These are phyloP conservation scores for Bergia sp. DNA, from an alignment of 92 coral and sea anemone species.

Conservation along the genomic window DNA sequence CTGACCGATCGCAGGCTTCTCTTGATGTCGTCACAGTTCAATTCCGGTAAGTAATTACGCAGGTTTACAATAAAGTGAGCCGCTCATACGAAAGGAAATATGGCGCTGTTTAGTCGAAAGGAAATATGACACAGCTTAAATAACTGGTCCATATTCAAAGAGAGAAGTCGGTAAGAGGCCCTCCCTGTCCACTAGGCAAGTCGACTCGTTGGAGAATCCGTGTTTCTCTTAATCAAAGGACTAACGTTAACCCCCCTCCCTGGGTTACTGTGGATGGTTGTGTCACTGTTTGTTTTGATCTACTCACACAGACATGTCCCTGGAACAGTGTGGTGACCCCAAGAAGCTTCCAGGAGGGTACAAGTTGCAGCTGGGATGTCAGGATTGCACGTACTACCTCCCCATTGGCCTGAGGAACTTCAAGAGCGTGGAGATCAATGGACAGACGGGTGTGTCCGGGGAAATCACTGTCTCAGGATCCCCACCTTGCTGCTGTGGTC, in stretches of 20 bases:
- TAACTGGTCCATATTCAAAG: too few species aligned
- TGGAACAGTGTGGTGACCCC: constrained; percentile 68
- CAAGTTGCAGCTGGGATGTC: constrained; percentile 52
- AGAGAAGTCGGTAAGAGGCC: too few species aligned
- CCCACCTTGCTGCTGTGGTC: constrained; percentile 73
- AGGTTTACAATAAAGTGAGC: neutral
- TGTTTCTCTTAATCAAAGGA: too few species aligned
- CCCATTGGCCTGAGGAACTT: constrained; percentile 80
- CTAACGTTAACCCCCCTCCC: too few species aligned
- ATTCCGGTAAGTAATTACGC: constrained; percentile 39
- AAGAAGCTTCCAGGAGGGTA: constrained; percentile 88
- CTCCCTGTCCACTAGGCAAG: too few species aligned
- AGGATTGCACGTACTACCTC: constrained; percentile 76
- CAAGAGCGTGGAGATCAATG: constrained; percentile 80
- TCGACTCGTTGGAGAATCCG: too few species aligned
- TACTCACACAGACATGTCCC: constrained; percentile 56
- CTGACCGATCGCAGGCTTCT: constrained; percentile 79
- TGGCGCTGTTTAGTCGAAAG: too few species aligned
- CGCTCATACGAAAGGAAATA: neutral
- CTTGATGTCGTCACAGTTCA: constrained; percentile 81
- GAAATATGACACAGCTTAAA: too few species aligned
- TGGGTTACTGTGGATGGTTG: neutral
- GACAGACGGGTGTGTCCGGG: constrained; percentile 76
- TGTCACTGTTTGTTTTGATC: neutral
- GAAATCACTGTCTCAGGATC: constrained; percentile 54